These are phyloP conservation scores for Holothuria scabra DNA, from an alignment of 53 echinoderm and acorn worm species.

Conservation along the genomic window DNA sequence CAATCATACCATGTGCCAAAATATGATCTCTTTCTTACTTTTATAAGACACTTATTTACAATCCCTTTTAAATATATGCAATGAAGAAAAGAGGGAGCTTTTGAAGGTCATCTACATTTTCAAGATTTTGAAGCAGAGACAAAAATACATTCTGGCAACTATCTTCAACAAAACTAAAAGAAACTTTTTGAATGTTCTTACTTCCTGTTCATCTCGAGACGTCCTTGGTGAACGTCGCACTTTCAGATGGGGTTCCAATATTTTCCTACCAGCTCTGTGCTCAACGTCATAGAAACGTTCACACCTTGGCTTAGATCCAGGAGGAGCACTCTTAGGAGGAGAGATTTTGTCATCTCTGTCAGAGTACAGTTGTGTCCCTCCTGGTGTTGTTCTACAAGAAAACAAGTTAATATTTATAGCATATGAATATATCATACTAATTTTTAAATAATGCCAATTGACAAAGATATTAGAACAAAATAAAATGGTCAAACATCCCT, in stretches of 20 bases:
- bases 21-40: too few species aligned
- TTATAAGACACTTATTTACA: too few species aligned
- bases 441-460: too few species aligned
- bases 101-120: too few species aligned
- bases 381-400: slow-evolving; percentile 56
- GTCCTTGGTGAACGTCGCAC: slow-evolving; percentile 68
- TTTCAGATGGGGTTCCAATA: slow-evolving; percentile 85
- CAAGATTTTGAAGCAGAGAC: too few species aligned
- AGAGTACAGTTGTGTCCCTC: slow-evolving; percentile 15
- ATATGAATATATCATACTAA: neutral
- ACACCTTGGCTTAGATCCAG: slow-evolving; percentile 71
- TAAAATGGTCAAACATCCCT: too few species aligned
- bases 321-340: slow-evolving; percentile 70
- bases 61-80: too few species aligned
- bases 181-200: neutral
- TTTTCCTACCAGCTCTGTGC: slow-evolving; percentile 72
- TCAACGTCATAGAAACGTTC: slow-evolving; percentile 89
- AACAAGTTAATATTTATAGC: neutral
- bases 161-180: too few species aligned
- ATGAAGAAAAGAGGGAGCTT: too few species aligned
- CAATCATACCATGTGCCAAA: too few species aligned
- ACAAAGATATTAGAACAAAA: too few species aligned
- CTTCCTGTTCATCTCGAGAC: neutral
- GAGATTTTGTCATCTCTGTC: slow-evolving; percentile 48
- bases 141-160: too few species aligned